These are phyloP conservation scores for Sesamia nonagrioides DNA, from an alignment of 1,140 invertebrate genomes.

Conservation along the genomic window DNA sequence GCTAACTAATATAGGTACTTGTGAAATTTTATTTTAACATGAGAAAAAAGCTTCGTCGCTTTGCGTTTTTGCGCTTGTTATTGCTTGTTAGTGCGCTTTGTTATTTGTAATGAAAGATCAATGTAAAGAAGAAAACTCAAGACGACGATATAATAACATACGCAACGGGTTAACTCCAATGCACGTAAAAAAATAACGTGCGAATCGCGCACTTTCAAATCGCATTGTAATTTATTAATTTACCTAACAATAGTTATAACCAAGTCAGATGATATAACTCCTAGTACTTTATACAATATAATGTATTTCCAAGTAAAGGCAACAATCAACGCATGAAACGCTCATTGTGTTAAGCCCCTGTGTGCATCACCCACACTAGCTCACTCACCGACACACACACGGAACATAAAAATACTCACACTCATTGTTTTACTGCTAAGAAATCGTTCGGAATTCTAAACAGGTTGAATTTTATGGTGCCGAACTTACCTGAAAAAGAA, in stretches of 20 bases:
- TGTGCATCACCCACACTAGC: background rate
- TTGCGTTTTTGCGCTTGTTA: no score
- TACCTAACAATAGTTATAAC: conserved; percentile 8
- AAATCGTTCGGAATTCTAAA: conserved; percentile 69
- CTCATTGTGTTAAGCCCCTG: conserved; percentile 26
- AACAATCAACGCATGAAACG: conserved; percentile 35
- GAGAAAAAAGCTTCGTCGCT: no score
- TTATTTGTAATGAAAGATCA: no score
- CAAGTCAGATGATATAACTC: conserved; percentile 1
- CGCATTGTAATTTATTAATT: conserved; percentile 13
- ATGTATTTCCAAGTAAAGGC: conserved; percentile 47
- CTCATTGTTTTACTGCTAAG: conserved; percentile 67
- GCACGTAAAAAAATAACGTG: conserved; percentile 16
- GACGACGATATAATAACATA: background rate
- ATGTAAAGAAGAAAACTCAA: no score
- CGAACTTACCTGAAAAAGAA: conserved; percentile 78
- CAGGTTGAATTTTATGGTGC: conserved; percentile 64
- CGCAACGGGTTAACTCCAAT: background rate
- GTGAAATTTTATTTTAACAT: no score
- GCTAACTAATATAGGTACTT: no score
- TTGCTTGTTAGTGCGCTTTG: no score
- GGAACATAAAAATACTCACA: conserved; percentile 55
- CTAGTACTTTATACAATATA: conserved; percentile 29
- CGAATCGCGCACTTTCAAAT: conserved; percentile 3
- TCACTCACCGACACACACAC: background rate